Conservation (phyloP, 2,888 invertebrate genomes). For the Acrobasis consociella region DNA sequence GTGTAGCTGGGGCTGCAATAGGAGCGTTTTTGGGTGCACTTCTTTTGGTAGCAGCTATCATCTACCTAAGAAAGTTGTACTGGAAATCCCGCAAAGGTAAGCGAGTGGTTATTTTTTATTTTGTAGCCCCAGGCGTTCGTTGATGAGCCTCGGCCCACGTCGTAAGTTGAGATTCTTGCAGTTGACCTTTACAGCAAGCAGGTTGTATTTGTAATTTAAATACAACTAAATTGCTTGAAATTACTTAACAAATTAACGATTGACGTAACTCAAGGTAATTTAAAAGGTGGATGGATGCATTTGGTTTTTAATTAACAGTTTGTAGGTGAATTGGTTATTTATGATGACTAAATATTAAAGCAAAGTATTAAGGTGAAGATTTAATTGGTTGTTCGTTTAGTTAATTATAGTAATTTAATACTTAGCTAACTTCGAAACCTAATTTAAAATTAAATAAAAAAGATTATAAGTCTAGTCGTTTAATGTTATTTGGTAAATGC, state of each 20-base stretch:
- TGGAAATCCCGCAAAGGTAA: conserved; percentile 84
- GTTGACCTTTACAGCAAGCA: conserved; percentile 18
- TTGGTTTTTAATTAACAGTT: conserved; percentile 5
- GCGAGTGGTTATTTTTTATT: conserved; percentile 34
- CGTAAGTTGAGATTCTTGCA: conserved; percentile 12
- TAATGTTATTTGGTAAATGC: too few relatives aligned
- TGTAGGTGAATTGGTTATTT: conserved; percentile 3
- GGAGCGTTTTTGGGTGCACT: conserved; percentile 87
- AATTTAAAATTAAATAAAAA: background rate
- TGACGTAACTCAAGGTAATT: conserved; percentile 21
- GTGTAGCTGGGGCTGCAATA: conserved; percentile 87
- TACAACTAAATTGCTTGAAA: conserved; percentile 22
- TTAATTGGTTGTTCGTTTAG: background rate
- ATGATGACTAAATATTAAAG: background rate
- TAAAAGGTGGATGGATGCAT: conserved; percentile 6
- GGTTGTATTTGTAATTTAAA: conserved; percentile 21
- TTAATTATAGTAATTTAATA: conserved; percentile 1
- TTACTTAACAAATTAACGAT: conserved; percentile 20
- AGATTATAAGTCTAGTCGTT: too few relatives aligned
- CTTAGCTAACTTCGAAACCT: background rate
- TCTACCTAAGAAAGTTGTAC: conserved; percentile 84
- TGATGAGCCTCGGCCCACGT: conserved; percentile 20
- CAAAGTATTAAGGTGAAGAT: background rate
- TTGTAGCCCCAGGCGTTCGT: conserved; percentile 11
- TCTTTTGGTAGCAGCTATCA: conserved; percentile 81